Conservation (phyloP, 1,140 invertebrate genomes). For the Drosophila funebris region DNA sequence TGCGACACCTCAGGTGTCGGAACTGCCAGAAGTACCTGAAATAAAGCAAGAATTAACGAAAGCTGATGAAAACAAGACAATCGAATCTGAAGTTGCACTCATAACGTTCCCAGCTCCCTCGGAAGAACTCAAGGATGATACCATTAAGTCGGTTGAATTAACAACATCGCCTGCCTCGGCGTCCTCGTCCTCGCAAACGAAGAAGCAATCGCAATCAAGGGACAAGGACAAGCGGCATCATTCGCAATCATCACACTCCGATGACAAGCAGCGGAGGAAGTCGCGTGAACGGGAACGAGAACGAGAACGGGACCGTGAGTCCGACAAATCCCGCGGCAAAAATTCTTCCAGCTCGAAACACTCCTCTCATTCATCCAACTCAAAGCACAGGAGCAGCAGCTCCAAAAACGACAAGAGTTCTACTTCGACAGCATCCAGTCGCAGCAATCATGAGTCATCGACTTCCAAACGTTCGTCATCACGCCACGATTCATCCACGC, state of each 20-base stretch:
- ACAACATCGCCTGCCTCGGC: slow-evolving; percentile 47
- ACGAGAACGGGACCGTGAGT: slow-evolving; percentile 40
- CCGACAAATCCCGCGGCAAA: slow-evolving; percentile 60
- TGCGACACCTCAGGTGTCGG: background rate
- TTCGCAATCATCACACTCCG: slow-evolving; percentile 36
- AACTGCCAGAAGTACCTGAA: background rate
- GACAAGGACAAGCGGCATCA: slow-evolving; percentile 52
- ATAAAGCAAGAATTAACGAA: background rate
- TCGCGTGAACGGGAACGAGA: slow-evolving; percentile 51
- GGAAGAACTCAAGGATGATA: slow-evolving; percentile 27
- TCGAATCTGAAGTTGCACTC: background rate
- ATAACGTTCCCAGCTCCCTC: background rate
- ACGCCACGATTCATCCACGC: slow-evolving; percentile 57
- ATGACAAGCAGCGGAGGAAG: slow-evolving; percentile 52
- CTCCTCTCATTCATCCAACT: slow-evolving; percentile 66
- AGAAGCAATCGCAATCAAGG: slow-evolving; percentile 47
- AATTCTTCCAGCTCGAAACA: slow-evolving; percentile 67
- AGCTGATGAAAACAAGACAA: slow-evolving; percentile 4
- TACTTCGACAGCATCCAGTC: slow-evolving; percentile 49
- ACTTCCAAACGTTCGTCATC: slow-evolving; percentile 55
- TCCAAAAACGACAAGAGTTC: slow-evolving; percentile 57
- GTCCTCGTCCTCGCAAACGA: slow-evolving; percentile 57
- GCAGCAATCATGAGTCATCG: slow-evolving; percentile 54
- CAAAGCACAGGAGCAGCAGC: slow-evolving; percentile 58
- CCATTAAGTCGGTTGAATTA: slow-evolving; percentile 21